Evolutionary conservation across 2,888 invertebrate species (phyloP), one percentile per base, ranked within the genome.

Genomic region (Siphlonurus alternatus): DNA sequence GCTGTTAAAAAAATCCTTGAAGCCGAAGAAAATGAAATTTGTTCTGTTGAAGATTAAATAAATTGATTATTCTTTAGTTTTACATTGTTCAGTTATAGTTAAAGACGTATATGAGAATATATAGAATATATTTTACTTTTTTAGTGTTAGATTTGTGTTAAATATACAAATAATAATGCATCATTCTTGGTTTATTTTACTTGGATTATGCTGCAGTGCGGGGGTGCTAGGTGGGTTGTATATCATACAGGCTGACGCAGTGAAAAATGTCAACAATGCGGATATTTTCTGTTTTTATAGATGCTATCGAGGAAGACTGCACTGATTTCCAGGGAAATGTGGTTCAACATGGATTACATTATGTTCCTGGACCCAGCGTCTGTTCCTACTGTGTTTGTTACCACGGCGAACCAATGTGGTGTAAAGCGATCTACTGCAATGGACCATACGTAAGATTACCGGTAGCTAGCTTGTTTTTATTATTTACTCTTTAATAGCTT

Each of bases 301-400:
- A 78, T 69, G 81, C 81, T 70, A 76, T 85, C 70, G 86, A 88
- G 74, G 88, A 89, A 74, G 86, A 89, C 76, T 90, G 90, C 74
- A 84, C 83, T 68, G 90, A 90, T 78, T 89, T 89, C 80, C 88
- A 89, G 76, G 89, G 89, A 64, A 84, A 85, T 74, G 81, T 83
- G 15, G 84, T 90, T 51, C 81, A 82, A 38, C 90, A 90, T 75
- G 90, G 90, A 15, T 80, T 88, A 70, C 79, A 88, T 63, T 90
- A 89, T 76, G 89, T 90, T 67, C 90, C 90, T 15, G 90, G 90
- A 62, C 89, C 89, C 3, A 87, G 89, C 2, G 89, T 89, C 63
- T 90, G 90, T 75, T 88, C 88, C 65, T 82, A 88, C 68, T 90
- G 90, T 74, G 89, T 90, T 63, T 90, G 90, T 77, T 90, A 90